Base-by-base conservation (phyloP, 1,140 invertebrate species). In the Euschistus heros region DNA sequence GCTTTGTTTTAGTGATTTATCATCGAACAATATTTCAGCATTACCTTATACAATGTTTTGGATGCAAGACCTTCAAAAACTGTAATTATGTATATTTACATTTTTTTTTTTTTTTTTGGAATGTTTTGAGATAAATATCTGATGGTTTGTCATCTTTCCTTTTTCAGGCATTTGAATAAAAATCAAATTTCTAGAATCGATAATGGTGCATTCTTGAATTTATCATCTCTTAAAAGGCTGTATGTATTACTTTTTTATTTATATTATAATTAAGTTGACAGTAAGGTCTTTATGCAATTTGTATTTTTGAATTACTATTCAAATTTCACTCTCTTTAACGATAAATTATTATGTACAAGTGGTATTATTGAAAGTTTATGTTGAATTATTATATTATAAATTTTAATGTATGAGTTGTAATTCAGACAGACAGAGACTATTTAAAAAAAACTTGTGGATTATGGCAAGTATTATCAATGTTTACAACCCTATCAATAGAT, bases 181-280 rank as follows among this genome's bases (percentile, higher is more conserved):
- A 71, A 71, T 46, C 55, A 62, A 33, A 71, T 71, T 30, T 63
- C 67, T n/a, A 55, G 54, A 22, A 70, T 71, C 47, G 67, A 71
- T 55, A 66, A 69, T 46, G 70, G 70, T 24, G 70, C 70, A 0
- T 71, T 71, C 44, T 46, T 37, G 15, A 60, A 61, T 22, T 62
- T 67, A 5, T 54, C 67, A 27, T 66, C 64, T 54, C 62, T 71
- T 22, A 70, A 70, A 71, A 60, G 54, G 37, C 47, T 71, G 70
- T 71, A 64, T 66, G 69, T 69, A 62, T 3, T 27, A 22, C 18
- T 8, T n/a, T n/a, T n/a, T n/a, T n/a, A n/a, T n/a, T n/a, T n/a
- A n/a, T n/a, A n/a, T n/a, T n/a, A n/a, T n/a, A n/a, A n/a, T n/a
- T n/a, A n/a, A n/a, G n/a, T n/a, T n/a, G n/a, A n/a, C n/a, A n/a